Evolutionary conservation across 2,113 vertebrate genomes (phyloP).

Genomic region (Brachyhypopomus gauderio): DNA sequence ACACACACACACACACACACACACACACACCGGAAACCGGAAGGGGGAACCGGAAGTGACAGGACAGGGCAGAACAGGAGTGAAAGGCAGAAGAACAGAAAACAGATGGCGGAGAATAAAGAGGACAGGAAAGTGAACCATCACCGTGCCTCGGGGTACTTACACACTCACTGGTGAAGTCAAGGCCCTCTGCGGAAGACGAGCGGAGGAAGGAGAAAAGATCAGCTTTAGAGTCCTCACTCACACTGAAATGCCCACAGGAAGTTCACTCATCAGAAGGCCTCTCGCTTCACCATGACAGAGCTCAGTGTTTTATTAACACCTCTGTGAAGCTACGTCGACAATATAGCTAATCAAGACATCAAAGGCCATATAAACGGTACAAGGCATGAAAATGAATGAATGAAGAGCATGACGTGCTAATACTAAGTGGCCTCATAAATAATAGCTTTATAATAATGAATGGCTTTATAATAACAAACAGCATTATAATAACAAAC

Average conservation of each 20-base stretch:
- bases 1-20: slow-evolving; percentile 47
- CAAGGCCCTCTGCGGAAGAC: slow-evolving; percentile 66
- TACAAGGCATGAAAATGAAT: neutral
- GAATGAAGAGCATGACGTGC: too few relatives aligned
- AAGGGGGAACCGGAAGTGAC: slow-evolving; percentile 36
- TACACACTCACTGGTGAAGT: slow-evolving; percentile 70
- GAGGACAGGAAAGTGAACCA: slow-evolving; percentile 56
- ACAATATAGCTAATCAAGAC: neutral
- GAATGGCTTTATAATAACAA: neutral
- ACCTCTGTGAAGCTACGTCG: neutral
- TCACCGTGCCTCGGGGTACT: slow-evolving; percentile 58
- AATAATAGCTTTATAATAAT: neutral
- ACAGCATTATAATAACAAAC: neutral
- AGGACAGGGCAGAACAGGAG: slow-evolving; percentile 31
- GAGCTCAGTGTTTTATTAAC: neutral
- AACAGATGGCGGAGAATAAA: slow-evolving; percentile 60
- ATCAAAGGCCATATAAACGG: neutral
- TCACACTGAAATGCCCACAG: neutral
- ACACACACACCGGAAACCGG: slow-evolving; percentile 50
- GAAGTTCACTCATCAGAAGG: neutral
- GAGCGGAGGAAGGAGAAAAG: slow-evolving; percentile 27
- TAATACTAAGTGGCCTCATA: neutral
- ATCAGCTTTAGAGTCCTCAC: neutral
- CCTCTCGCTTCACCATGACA: neutral
- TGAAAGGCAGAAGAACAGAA: slow-evolving; percentile 25